Evolutionary conservation across 1,140 invertebrate genomes (phyloP).

Genomic region (Drosophila pseudoobscura): DNA sequence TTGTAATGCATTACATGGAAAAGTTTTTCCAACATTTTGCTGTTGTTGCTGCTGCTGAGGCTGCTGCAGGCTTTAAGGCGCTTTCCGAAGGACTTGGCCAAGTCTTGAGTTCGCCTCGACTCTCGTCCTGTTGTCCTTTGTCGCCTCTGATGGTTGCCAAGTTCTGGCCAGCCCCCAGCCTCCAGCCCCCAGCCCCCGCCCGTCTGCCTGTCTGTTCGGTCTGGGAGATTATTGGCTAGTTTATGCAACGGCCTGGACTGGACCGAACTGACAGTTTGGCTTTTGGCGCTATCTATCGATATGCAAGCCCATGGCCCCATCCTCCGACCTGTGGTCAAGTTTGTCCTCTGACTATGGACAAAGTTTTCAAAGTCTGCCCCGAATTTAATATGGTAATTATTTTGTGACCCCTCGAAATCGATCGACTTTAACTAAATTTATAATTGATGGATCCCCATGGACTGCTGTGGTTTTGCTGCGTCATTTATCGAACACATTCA

Average conservation of each 20-base stretch:
- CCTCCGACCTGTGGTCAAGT: conserved; percentile 54
- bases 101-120: conserved; percentile 18
- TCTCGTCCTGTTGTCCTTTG: conserved; percentile 35
- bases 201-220: conserved; percentile 23
- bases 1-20: conserved; percentile 78
- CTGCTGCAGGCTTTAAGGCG: conserved; percentile 56
- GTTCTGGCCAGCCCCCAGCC: conserved; percentile 11
- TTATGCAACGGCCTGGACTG: conserved; percentile 60
- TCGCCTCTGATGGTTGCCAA: conserved; percentile 54
- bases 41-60: conserved; percentile 33
- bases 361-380: conserved; percentile 47
- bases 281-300: conserved; percentile 65
- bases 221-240: conserved; percentile 71
- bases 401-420: conserved; percentile 31
- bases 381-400: conserved; percentile 76
- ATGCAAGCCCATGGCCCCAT: conserved; percentile 32
- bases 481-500: no score
- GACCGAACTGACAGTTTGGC: conserved; percentile 37
- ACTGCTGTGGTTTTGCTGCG: no score
- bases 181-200: conserved; percentile 2
- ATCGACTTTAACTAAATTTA: conserved; percentile 8
- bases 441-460: neutral
- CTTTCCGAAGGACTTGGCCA: conserved; percentile 40
- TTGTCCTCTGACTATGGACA: conserved; percentile 48
- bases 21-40: conserved; percentile 58